Evolutionary conservation across 2,797 vertebrate genomes (phyloP).

Genomic region (Rhincodon typus): DNA sequence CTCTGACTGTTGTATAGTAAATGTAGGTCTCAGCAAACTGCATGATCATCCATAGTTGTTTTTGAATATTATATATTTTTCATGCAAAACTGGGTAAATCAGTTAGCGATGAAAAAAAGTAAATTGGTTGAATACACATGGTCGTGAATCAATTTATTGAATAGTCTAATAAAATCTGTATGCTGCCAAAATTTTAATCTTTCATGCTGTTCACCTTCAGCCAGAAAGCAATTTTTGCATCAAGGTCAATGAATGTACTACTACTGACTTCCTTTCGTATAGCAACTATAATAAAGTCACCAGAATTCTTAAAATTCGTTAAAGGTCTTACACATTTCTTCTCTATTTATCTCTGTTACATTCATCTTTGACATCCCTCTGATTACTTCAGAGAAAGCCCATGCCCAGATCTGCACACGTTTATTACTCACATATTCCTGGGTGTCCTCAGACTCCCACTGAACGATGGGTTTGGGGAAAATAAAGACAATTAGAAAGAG

Average conservation of each 20-base stretch:
- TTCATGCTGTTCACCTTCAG: neutral
- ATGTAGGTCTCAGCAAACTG: neutral
- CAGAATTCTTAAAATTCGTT: neutral
- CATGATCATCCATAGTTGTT: neutral
- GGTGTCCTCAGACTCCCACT: constrained; percentile 92
- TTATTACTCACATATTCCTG: constrained; percentile 94
- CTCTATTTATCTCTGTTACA: neutral
- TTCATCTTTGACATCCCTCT: constrained; percentile 35
- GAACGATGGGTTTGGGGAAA: constrained; percentile 63
- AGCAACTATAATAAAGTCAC: neutral
- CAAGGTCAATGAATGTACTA: neutral
- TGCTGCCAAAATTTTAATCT: neutral
- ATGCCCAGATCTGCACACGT: constrained; percentile 65
- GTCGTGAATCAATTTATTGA: neutral
- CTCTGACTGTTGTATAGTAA: neutral
- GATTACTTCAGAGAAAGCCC: constrained; percentile 39
- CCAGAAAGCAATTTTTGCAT: neutral
- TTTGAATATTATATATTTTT: neutral
- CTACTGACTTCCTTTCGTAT: neutral
- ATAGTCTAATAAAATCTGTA: neutral
- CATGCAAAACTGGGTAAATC: neutral
- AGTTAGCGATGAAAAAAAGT: neutral
- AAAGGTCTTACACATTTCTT: neutral
- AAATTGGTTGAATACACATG: neutral
- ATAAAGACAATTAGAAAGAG: constrained; percentile 62